Conservation (phyloP, 2,113 vertebrate genomes). For the Potamarius usumacintae region DNA sequence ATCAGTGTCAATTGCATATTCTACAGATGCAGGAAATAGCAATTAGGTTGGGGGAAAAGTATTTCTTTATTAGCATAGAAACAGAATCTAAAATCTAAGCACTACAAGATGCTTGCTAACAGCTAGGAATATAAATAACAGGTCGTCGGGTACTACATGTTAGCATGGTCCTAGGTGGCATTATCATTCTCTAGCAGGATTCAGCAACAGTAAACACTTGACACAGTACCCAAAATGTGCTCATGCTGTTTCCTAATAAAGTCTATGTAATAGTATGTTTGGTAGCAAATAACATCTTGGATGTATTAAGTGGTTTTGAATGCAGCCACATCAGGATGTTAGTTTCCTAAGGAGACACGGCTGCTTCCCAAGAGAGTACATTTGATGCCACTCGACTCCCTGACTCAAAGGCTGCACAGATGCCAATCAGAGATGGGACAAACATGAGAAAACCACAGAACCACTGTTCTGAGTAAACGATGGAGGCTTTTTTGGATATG, state of each 20-base stretch:
- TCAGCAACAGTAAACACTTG: background rate
- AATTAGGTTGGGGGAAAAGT: background rate
- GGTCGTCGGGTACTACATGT: background rate
- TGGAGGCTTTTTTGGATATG: background rate
- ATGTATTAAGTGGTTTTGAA: constrained; percentile 15
- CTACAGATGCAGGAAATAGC: background rate
- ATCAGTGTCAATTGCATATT: background rate
- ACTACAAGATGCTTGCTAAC: background rate
- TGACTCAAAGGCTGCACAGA: constrained; percentile 1
- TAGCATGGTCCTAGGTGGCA: background rate
- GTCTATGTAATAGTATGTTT: constrained; percentile 3
- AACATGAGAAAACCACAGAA: constrained; percentile 11
- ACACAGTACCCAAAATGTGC: background rate
- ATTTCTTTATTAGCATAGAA: background rate
- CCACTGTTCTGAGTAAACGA: background rate
- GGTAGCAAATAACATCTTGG: background rate
- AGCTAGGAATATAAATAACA: background rate
- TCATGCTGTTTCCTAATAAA: background rate
- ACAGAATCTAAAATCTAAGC: background rate
- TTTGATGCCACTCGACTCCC: background rate
- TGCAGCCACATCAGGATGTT: background rate
- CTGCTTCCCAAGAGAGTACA: constrained; percentile 16
- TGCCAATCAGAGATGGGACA: constrained; percentile 1
- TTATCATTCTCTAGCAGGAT: background rate
- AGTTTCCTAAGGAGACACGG: background rate